Conservation (phyloP, 2,888 invertebrate genomes). For the Adela reaumurella region DNA sequence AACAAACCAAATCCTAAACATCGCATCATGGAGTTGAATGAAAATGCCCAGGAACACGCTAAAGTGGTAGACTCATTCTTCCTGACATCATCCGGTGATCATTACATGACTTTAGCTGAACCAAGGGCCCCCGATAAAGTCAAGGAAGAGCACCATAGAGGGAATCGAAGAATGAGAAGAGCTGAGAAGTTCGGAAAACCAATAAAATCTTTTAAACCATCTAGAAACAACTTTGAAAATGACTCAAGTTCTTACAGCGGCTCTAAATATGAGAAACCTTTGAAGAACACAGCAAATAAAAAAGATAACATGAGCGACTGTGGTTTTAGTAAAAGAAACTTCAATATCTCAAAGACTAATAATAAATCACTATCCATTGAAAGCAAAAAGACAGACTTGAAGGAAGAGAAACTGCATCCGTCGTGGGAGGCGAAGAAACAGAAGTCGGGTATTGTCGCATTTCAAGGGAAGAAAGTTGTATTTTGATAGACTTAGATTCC, state of each 20-base stretch:
- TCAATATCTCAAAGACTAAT: no score
- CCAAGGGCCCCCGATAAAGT: constrained; percentile 43
- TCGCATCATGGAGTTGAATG: constrained; percentile 25
- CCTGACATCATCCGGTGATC: constrained; percentile 39
- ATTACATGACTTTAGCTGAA: constrained; percentile 42
- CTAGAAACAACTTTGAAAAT: constrained; percentile 1
- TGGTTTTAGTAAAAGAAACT: no score
- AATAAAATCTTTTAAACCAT: constrained; percentile 17
- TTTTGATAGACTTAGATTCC: no score
- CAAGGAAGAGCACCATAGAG: constrained; percentile 37
- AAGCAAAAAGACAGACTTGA: constrained; percentile 9
- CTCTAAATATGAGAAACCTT: no score
- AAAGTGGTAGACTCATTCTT: constrained; percentile 48
- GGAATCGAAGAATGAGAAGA: constrained; percentile 40
- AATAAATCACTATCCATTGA: no score
- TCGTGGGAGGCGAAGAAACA: constrained; percentile 54
- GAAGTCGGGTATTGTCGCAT: constrained; percentile 39
- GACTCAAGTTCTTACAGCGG: no score
- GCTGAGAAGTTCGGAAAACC: constrained; percentile 45
- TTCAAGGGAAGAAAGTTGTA: constrained; percentile 45
- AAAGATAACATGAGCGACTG: no score
- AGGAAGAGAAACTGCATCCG: constrained; percentile 44
- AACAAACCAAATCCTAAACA: constrained; percentile 32
- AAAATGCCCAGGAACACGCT: constrained; percentile 16
- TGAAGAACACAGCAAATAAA: neutral